Base-by-base conservation (phyloP, 2,797 vertebrate species). In the Myotis pilosus region DNA sequence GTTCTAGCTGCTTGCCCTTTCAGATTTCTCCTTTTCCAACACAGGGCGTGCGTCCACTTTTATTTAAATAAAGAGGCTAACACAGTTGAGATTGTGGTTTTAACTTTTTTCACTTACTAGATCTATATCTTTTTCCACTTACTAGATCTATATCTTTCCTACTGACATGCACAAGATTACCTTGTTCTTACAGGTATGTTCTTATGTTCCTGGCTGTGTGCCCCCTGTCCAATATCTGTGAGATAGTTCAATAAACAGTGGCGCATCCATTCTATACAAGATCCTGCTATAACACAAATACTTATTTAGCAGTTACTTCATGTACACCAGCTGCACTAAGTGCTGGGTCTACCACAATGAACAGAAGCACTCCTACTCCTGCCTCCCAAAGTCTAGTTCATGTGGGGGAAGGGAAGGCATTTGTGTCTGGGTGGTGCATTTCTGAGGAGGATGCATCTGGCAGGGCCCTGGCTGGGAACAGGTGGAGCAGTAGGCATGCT, bases 161-260 rank as follows among this genome's bases (percentile, higher is more conserved):
- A 28, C 38, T 7, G 0, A 3, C 8, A 7, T 8, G n/a, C 38
- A 0, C 0, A 0, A 11, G 71, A 17, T 11, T 28, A 2, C 47
- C 10, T 13, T 2, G 9, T 5, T 22, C 28, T 60, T 8, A 0
- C 2, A n/a, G n/a, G n/a, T n/a, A n/a, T n/a, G n/a, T n/a, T n/a
- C n/a, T n/a, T n/a, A 41, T 51, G 74, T 41, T 33, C 15, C 6
- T 4, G 0, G 51, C 64, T 2, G 0, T 3, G 28, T 62, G 13
- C 8, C 12, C 47, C 4, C 5, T 9, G 10, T 33, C 75, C 75
- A 8, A 0, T 41, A 53, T 33, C 41, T 15, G 33, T 8, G 74
- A 41, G 74, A 36, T 22, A 1, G 75, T 72, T 81, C 41, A 15
- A 30, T 71, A 25, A 72, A 62, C 25, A 8, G 20, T 17, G 28